Evolutionary conservation across 2,888 invertebrate genomes (phyloP).

Genomic region (Leucoma salicis): DNA sequence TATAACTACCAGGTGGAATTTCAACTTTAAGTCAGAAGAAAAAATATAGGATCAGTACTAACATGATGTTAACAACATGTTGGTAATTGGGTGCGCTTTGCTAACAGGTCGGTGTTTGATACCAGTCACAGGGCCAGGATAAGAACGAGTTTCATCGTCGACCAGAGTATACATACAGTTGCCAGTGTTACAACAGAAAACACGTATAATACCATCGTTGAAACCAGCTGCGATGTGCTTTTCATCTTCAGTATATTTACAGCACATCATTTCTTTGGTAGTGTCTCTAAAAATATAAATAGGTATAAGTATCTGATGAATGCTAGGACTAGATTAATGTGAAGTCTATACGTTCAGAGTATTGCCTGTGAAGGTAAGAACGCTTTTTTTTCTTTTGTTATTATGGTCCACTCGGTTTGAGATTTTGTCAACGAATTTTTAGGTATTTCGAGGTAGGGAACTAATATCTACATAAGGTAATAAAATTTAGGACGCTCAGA

Average conservation of each 20-base stretch:
- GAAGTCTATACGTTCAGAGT: no score
- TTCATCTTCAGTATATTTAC: slow-evolving; percentile 83
- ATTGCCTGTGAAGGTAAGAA: no score
- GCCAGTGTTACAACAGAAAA: slow-evolving; percentile 78
- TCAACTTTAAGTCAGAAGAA: no score
- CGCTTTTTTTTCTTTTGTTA: no score
- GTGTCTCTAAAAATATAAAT: slow-evolving; percentile 64
- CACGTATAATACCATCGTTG: slow-evolving; percentile 81
- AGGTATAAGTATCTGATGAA: no score
- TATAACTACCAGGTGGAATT: no score
- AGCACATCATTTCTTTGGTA: slow-evolving; percentile 78
- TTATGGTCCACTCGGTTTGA: no score
- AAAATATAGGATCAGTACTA: slow-evolving; percentile 39
- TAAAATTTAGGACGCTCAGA: no score
- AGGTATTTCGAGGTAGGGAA: no score
- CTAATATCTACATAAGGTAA: no score
- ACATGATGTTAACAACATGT: slow-evolving; percentile 83
- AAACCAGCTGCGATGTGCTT: slow-evolving; percentile 83
- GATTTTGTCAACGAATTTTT: no score
- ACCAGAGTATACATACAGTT: slow-evolving; percentile 69
- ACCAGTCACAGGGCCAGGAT: slow-evolving; percentile 81
- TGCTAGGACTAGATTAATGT: no score
- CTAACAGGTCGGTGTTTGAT: slow-evolving; percentile 84
- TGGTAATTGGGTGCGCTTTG: slow-evolving; percentile 81
- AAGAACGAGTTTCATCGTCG: slow-evolving; percentile 78